Conservation (phyloP, 1,140 invertebrate species). For the Lepidostoma basale region DNA sequence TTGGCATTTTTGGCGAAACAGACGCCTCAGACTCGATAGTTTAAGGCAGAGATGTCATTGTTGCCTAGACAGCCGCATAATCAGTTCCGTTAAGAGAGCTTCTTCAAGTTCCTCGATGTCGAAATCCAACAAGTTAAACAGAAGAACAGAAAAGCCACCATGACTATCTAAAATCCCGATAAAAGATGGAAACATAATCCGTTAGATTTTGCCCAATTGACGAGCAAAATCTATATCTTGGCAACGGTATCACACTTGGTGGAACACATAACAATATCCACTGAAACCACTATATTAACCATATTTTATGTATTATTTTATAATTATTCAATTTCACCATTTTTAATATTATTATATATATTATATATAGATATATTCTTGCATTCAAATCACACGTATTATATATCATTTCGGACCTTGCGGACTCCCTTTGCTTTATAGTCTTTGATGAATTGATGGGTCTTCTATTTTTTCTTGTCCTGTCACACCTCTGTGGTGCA, state of each 20-base stretch:
- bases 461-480: too few species aligned
- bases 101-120: conserved; percentile 97
- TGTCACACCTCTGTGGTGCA: too few species aligned
- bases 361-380: too few species aligned
- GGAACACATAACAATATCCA: conserved; percentile 13
- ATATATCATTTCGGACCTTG: too few species aligned
- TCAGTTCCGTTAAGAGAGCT: conserved; percentile 86
- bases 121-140: conserved; percentile 95
- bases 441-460: too few species aligned
- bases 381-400: too few species aligned
- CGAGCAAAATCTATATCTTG: conserved; percentile 21
- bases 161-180: conserved; percentile 80
- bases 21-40: conserved; percentile 84
- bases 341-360: too few species aligned
- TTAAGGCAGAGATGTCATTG: conserved; percentile 88
- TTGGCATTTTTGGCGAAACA: conserved; percentile 88
- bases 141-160: conserved; percentile 99
- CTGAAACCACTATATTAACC: too few species aligned
- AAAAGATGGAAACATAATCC: conserved; percentile 77
- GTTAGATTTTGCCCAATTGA: conserved; percentile 21
- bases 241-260: conserved; percentile 15
- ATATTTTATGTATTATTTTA: too few species aligned
- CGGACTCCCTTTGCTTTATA: too few species aligned
- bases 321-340: too few species aligned
- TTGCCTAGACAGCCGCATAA: conserved; percentile 78